These are phyloP conservation scores for Pseudolycoriella hygida DNA, from an alignment of 2,888 invertebrate genomes.

Conservation along the genomic window DNA sequence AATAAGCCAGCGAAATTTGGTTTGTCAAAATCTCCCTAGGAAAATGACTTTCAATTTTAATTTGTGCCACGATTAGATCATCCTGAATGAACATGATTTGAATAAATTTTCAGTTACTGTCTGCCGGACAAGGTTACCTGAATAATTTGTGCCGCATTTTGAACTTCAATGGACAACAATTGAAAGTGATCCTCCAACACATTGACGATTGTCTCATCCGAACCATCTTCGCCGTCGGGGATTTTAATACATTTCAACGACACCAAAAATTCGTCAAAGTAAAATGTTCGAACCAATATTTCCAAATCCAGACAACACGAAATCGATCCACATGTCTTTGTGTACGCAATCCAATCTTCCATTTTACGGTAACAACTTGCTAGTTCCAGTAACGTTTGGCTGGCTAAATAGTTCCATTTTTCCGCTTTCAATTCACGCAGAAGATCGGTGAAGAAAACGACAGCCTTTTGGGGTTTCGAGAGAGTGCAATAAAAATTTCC, in stretches of 20 bases:
- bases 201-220: neutral
- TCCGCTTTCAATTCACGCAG: constrained; percentile 74
- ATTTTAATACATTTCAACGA: constrained; percentile 37
- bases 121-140: constrained; percentile 30
- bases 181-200: constrained; percentile 31
- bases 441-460: constrained; percentile 73
- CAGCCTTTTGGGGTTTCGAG: constrained; percentile 74
- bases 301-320: constrained; percentile 60
- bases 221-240: constrained; percentile 24
- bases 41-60: constrained; percentile 38
- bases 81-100: too few species aligned
- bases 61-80: constrained; percentile 34
- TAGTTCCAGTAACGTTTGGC: constrained; percentile 65
- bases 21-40: constrained; percentile 48
- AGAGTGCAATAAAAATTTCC: constrained; percentile 79
- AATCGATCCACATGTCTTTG: constrained; percentile 61
- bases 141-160: constrained; percentile 22
- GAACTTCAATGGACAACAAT: constrained; percentile 21
- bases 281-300: constrained; percentile 52
- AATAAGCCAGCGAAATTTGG: constrained; percentile 43
- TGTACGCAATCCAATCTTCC: constrained; percentile 51
- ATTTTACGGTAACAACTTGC: constrained; percentile 71
- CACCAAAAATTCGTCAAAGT: constrained; percentile 69
- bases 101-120: too few species aligned
- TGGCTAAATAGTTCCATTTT: constrained; percentile 69